These are phyloP conservation scores for Stenichneumon culpator DNA, from an alignment of 2,888 invertebrate genomes.

Conservation along the genomic window DNA sequence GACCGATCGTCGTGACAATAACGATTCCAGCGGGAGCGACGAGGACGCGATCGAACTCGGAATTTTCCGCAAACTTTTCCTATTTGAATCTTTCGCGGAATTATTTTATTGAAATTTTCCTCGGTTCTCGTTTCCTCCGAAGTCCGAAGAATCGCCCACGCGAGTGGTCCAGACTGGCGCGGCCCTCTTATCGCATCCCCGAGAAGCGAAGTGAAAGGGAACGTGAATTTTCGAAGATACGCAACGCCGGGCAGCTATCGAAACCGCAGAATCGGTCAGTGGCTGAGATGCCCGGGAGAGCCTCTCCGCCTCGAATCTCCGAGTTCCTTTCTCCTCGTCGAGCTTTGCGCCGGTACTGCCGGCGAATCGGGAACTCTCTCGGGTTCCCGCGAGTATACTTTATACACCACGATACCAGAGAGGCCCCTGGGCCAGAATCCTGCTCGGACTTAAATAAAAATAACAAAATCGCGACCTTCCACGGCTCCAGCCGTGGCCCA, in stretches of 20 bases:
- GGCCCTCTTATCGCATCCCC: constrained; percentile 19
- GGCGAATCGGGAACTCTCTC: constrained; percentile 50
- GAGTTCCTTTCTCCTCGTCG: constrained; percentile 54
- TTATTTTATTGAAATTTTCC: neutral
- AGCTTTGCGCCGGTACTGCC: constrained; percentile 45
- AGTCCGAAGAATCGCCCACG: constrained; percentile 62
- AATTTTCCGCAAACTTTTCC: neutral
- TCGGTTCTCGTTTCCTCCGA: constrained; percentile 44
- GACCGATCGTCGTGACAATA: neutral
- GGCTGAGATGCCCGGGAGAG: constrained; percentile 33
- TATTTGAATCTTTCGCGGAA: neutral
- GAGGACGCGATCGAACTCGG: neutral
- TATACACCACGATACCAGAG: constrained; percentile 39
- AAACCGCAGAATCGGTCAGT: constrained; percentile 47
- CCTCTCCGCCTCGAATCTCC: constrained; percentile 37
- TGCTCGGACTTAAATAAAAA: constrained; percentile 61
- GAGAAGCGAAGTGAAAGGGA: constrained; percentile 79
- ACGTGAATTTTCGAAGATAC: constrained; percentile 78
- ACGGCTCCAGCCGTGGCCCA: constrained; percentile 52
- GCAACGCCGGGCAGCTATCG: constrained; percentile 30
- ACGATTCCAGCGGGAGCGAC: neutral
- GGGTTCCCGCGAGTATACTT: constrained; percentile 37
- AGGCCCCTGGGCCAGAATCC: constrained; percentile 44
- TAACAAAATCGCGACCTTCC: constrained; percentile 70
- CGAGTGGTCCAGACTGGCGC: constrained; percentile 27